Conservation (phyloP, 2,113 vertebrate genomes). For the Cyrtonyx montezumae region DNA sequence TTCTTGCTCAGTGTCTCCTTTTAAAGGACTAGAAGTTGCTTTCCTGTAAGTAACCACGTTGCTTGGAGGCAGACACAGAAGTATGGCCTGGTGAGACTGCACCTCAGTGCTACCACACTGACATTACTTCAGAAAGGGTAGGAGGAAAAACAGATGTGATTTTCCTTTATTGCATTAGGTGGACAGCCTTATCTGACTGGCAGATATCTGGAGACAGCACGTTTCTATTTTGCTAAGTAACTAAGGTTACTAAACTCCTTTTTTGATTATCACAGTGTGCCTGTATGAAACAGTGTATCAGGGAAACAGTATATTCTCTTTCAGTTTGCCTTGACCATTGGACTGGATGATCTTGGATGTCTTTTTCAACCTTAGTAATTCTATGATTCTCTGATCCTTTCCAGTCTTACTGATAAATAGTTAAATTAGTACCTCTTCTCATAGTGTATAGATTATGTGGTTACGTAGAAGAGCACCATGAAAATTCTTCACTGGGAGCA, state of each 20-base stretch:
- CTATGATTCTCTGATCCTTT: background rate
- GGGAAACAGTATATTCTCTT: background rate
- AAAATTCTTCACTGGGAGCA: fast-evolving
- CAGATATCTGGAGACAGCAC: background rate
- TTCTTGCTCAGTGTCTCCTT: background rate
- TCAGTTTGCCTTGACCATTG: background rate
- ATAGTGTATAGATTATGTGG: background rate
- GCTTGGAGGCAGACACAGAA: background rate
- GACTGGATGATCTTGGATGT: too few relatives aligned
- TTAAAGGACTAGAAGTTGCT: background rate
- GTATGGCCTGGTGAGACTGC: background rate
- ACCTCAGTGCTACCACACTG: background rate
- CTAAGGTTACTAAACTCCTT: background rate
- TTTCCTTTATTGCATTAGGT: background rate
- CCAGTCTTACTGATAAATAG: background rate
- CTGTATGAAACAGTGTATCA: background rate
- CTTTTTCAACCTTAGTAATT: too few relatives aligned
- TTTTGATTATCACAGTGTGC: background rate
- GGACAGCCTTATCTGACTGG: background rate
- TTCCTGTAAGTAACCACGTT: background rate
- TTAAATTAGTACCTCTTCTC: background rate
- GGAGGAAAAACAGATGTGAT: background rate
- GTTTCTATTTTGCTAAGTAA: background rate
- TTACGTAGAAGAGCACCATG: background rate
- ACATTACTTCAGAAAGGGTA: background rate